Evolutionary conservation across 2,113 vertebrate genomes (phyloP).

Genomic region (Otus sunia): DNA sequence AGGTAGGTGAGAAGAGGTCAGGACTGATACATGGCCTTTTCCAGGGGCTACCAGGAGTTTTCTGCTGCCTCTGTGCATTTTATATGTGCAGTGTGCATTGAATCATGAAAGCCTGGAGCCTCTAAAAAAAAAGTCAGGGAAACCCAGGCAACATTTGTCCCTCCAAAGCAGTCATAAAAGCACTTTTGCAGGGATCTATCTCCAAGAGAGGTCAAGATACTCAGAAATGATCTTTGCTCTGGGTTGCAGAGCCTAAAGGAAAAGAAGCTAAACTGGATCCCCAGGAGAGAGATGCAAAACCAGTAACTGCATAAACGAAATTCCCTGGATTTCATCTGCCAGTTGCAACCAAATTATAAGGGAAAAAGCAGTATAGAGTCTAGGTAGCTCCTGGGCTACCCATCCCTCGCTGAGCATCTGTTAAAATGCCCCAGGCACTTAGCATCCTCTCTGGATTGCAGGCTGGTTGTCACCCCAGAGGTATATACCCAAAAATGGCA

Average conservation of each 20-base stretch:
- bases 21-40: neutral
- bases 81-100: neutral
- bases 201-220: neutral
- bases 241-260: neutral
- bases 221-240: neutral
- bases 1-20: neutral
- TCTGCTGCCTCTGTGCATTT: neutral
- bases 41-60: neutral
- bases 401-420: neutral
- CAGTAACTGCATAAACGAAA: neutral
- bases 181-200: neutral
- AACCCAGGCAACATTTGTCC: neutral
- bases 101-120: neutral
- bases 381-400: neutral
- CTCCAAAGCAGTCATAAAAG: neutral
- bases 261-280: neutral
- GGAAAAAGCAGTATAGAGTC: neutral
- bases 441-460: neutral
- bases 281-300: neutral
- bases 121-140: neutral
- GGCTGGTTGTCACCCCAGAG: neutral
- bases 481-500: neutral
- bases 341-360: neutral
- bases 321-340: neutral
- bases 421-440: neutral